A percentile compares a stretch with the other conserved stretches of the same genome.
phyloP scores from a whole-genome alignment of 2,888 invertebrate species.

The Lasioglossum marginatum region DNA sequence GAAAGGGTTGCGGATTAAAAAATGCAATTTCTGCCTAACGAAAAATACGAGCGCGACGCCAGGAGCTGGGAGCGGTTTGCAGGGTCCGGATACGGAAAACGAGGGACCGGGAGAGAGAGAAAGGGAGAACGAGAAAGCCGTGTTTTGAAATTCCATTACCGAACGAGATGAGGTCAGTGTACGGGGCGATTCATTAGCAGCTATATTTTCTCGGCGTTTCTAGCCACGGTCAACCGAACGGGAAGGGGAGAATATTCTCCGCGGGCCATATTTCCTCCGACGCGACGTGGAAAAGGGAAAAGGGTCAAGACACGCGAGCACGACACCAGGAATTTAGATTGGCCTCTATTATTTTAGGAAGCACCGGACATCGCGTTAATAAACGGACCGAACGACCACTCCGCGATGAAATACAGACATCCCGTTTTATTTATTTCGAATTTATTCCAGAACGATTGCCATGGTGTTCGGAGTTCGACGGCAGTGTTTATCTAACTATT shows the following conservation, averaged over 20 bases:
- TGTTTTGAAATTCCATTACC: conserved; percentile 82
- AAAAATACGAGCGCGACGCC: conserved; percentile 50
- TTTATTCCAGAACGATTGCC: neutral
- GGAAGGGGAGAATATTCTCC: conserved; percentile 22
- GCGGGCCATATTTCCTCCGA: conserved; percentile 25
- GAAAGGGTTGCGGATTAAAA: conserved; percentile 52
- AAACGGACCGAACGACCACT: neutral
- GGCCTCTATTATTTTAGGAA: conserved; percentile 39
- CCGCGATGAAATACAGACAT: neutral
- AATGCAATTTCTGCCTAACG: conserved; percentile 69
- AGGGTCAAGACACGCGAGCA: conserved; percentile 44
- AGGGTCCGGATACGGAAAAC: conserved; percentile 15
- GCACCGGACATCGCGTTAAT: neutral
- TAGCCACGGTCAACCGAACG: conserved; percentile 38
- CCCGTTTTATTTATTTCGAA: neutral
- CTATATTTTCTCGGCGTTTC: conserved; percentile 61
- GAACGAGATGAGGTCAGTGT: conserved; percentile 74
- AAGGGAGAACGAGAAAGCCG: conserved; percentile 32
- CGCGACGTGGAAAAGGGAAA: conserved; percentile 1
- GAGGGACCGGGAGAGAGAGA: conserved; percentile 6
- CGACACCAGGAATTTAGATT: conserved; percentile 38
- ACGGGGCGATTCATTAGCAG: conserved; percentile 68
- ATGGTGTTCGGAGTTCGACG: conserved; percentile 6
- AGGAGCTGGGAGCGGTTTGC: neutral
- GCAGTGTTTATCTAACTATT: conserved; percentile 11